Percentiles rank a stretch among this genome's conserved stretches.
Evolutionary conservation across 2,888 invertebrate species (phyloP).

Genomic region (Polydrusus tereticollis): DNA sequence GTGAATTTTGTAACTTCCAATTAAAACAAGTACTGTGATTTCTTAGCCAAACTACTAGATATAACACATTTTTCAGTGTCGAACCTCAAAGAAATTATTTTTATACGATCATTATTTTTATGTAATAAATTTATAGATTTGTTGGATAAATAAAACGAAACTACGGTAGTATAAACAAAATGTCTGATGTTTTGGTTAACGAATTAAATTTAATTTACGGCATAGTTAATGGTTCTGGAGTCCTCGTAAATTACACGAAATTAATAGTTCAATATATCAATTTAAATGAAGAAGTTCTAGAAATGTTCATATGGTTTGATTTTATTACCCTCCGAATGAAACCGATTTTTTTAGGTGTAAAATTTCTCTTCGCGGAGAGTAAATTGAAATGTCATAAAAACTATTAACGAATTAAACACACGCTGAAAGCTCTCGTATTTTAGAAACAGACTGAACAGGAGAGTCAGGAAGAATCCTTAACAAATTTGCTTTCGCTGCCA

Average conservation of each 20-base stretch:
- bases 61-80: neutral
- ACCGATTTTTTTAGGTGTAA: too few relatives aligned
- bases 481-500: too few relatives aligned
- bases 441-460: too few relatives aligned
- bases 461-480: too few relatives aligned
- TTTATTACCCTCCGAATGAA: too few relatives aligned
- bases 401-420: too few relatives aligned
- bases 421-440: too few relatives aligned
- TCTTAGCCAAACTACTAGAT: too few relatives aligned
- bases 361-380: too few relatives aligned
- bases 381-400: too few relatives aligned
- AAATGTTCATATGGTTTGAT: neutral
- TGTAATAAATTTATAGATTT: neutral
- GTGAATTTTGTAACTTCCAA: too few relatives aligned
- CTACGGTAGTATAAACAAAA: neutral
- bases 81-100: slow-evolving; percentile 1
- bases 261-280: neutral
- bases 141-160: neutral
- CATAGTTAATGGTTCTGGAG: neutral
- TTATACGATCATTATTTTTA: slow-evolving; percentile 1
- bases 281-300: neutral
- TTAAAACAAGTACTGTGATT: too few relatives aligned
- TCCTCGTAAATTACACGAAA: neutral
- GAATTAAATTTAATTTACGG: neutral
- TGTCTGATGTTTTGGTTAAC: neutral